These are phyloP conservation scores for Muscicapa adusta DNA, from an alignment of 2,113 vertebrate genomes.

Conservation along the genomic window DNA sequence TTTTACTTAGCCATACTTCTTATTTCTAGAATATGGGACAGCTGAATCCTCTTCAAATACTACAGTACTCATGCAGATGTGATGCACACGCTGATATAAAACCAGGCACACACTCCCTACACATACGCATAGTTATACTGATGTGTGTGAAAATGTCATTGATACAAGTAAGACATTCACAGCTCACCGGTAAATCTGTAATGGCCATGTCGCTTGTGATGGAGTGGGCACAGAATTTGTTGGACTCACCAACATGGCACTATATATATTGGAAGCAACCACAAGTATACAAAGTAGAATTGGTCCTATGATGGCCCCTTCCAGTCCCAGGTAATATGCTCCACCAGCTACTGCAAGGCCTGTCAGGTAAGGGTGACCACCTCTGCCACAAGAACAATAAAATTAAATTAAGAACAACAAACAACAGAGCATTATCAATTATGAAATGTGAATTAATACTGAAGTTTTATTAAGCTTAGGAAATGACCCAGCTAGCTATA, in stretches of 20 bases:
- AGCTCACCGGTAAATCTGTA: slow-evolving; percentile 79
- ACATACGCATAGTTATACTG: accelerated
- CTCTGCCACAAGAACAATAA: slow-evolving; percentile 67
- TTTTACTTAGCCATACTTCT: neutral
- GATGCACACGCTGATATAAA: neutral
- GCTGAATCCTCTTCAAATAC: neutral
- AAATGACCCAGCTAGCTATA: neutral
- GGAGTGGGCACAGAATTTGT: slow-evolving; percentile 85
- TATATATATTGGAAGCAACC: slow-evolving; percentile 97
- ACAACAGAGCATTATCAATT: neutral
- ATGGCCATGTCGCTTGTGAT: slow-evolving; percentile 79
- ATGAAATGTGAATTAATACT: neutral
- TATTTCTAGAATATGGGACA: neutral
- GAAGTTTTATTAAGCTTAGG: neutral
- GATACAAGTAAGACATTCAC: neutral
- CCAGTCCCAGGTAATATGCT: slow-evolving; percentile 93
- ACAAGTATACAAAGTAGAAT: slow-evolving; percentile 97
- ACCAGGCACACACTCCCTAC: neutral
- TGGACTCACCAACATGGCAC: slow-evolving; percentile 95
- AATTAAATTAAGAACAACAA: neutral
- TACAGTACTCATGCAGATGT: neutral
- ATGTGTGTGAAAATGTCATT: neutral
- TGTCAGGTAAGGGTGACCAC: slow-evolving; percentile 95
- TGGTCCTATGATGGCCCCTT: slow-evolving; percentile 97
- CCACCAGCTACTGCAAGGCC: slow-evolving; percentile 95